Percentiles rank a stretch among this genome's conserved stretches.
phyloP scores from a whole-genome alignment of 2,113 vertebrate genomes.

The Phyllopteryx taeniolatus region DNA sequence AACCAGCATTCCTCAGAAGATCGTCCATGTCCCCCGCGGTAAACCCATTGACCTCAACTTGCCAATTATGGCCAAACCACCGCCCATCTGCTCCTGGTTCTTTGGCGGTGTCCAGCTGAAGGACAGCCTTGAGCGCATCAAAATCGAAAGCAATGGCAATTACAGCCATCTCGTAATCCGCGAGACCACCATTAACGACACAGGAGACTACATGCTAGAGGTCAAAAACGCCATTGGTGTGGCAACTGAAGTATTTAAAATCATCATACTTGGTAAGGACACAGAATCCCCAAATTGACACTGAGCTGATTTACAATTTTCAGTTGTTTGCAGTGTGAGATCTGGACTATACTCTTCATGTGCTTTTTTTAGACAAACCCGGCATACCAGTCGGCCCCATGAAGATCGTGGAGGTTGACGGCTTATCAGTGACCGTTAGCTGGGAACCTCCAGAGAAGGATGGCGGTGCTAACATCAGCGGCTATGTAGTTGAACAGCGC shows the following conservation, averaged over 20 bases:
- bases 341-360: not conserved
- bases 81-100: conserved; percentile 87
- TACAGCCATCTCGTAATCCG: conserved; percentile 83
- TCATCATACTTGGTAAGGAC: conserved; percentile 92
- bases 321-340: not conserved
- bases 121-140: conserved; percentile 89
- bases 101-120: conserved; percentile 85
- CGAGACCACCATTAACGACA: conserved; percentile 92
- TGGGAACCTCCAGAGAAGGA: conserved; percentile 92
- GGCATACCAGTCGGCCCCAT: conserved; percentile 86
- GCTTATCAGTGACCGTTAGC: conserved; percentile 85
- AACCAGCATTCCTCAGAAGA: conserved; percentile 89
- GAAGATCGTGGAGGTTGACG: conserved; percentile 86
- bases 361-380: conserved; percentile 84
- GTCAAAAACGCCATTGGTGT: conserved; percentile 87
- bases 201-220: conserved; percentile 87
- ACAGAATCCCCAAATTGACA: not conserved
- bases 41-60: conserved; percentile 87
- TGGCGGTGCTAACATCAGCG: conserved; percentile 90
- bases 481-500: conserved; percentile 93
- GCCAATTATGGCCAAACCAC: conserved; percentile 86
- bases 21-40: conserved; percentile 84
- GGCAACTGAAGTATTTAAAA: conserved; percentile 84
- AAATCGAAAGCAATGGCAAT: conserved; percentile 84
- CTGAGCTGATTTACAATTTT: not conserved